These are phyloP conservation scores for Arctia plantaginis DNA, from an alignment of 2,888 invertebrate genomes.

Conservation along the genomic window DNA sequence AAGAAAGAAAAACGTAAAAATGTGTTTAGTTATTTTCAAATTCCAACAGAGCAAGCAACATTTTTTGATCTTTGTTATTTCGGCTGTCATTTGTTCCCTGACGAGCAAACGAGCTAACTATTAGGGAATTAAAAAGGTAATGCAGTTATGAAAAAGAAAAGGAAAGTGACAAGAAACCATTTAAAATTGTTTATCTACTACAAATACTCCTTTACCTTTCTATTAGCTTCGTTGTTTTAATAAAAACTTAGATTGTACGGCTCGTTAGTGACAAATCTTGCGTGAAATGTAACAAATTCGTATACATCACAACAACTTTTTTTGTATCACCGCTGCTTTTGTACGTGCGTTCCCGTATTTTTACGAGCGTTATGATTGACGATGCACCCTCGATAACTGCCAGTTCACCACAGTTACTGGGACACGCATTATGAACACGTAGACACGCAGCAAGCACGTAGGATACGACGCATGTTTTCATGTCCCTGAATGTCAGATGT, in stretches of 20 bases:
- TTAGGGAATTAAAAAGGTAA: background rate
- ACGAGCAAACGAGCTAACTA: background rate
- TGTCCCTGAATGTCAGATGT: constrained; percentile 57
- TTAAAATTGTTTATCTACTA: background rate
- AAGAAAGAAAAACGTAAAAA: background rate
- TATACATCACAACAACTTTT: constrained; percentile 57
- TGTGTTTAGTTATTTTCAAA: background rate
- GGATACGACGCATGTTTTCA: constrained; percentile 51
- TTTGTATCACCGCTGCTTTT: constrained; percentile 49
- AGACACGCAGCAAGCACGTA: constrained; percentile 58
- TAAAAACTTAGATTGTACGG: constrained; percentile 40
- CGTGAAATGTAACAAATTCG: constrained; percentile 77
- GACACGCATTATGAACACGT: constrained; percentile 70
- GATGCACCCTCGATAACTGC: constrained; percentile 64
- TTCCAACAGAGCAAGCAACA: too few species aligned
- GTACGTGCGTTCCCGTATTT: constrained; percentile 65
- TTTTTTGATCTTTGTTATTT: too few species aligned
- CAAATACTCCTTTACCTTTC: constrained; percentile 10
- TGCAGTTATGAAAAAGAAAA: background rate
- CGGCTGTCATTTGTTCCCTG: too few species aligned
- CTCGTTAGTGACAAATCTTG: constrained; percentile 63
- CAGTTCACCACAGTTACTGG: constrained; percentile 61
- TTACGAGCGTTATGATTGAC: constrained; percentile 75
- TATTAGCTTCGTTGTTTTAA: constrained; percentile 18
- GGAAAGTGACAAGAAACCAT: background rate